Evolutionary conservation across 2,888 invertebrate species (phyloP).

Genomic region (Eilema griseolum): DNA sequence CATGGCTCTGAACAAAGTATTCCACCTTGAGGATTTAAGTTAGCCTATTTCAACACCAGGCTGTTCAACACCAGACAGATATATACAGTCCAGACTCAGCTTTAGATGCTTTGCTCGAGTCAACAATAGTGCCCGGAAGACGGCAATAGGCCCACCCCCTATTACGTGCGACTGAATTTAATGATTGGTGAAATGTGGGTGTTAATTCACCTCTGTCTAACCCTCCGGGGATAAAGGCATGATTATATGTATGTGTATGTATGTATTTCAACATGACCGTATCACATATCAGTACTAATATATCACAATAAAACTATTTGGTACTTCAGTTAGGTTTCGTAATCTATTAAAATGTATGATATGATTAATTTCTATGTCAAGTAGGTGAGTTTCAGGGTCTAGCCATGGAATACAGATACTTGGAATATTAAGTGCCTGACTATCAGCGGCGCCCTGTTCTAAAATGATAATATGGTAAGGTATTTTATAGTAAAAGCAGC

Average conservation of each 20-base stretch:
- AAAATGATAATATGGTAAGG: neutral
- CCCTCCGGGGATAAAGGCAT: too few relatives aligned
- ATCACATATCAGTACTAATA: neutral
- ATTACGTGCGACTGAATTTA: too few relatives aligned
- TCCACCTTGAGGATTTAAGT: neutral
- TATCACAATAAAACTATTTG: too few relatives aligned
- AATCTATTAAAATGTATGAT: neutral
- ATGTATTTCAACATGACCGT: neutral
- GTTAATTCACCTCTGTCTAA: too few relatives aligned
- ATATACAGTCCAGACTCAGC: too few relatives aligned
- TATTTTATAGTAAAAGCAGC: neutral
- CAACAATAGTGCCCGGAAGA: too few relatives aligned
- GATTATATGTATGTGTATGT: too few relatives aligned
- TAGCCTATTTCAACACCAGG: neutral
- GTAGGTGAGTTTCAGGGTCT: neutral
- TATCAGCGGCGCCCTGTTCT: neutral
- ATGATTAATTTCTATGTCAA: conserved; percentile 5
- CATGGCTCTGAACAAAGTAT: too few relatives aligned
- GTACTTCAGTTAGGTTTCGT: neutral
- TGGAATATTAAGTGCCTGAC: neutral
- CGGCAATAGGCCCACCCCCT: too few relatives aligned
- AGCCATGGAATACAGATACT: neutral
- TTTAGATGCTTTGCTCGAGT: too few relatives aligned
- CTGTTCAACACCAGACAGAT: too few relatives aligned
- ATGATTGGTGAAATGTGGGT: too few relatives aligned